These are phyloP conservation scores for Muscidifurax raptorellus DNA, from an alignment of 1,140 invertebrate genomes.

Conservation along the genomic window DNA sequence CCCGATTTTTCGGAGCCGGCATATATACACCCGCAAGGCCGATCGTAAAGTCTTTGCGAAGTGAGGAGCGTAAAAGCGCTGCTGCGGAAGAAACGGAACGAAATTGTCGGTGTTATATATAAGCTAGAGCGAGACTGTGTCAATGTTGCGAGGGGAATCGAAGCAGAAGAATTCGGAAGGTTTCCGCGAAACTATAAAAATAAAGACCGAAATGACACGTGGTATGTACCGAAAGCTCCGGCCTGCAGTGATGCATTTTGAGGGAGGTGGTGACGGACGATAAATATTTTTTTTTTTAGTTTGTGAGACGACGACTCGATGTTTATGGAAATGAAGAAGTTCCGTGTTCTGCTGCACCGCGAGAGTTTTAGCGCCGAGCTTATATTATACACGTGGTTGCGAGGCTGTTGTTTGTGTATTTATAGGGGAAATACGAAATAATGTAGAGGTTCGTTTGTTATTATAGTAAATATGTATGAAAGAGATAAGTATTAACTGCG, in stretches of 20 bases:
- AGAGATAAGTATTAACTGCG: neutral
- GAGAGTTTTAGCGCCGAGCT: neutral
- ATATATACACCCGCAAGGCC: constrained; percentile 20
- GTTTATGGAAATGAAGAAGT: neutral
- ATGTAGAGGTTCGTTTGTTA: neutral
- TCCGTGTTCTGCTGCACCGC: neutral
- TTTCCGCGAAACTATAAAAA: constrained; percentile 24
- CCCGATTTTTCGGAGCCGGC: constrained; percentile 1
- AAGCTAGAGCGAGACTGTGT: neutral
- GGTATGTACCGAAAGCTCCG: neutral
- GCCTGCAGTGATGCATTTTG: neutral
- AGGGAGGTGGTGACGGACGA: neutral
- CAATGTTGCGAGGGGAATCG: neutral
- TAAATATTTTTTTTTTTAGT: neutral
- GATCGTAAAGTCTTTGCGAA: constrained; percentile 6
- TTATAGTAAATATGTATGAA: neutral
- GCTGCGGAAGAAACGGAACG: neutral
- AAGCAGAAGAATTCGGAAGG: neutral
- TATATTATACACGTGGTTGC: neutral
- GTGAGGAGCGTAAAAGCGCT: neutral
- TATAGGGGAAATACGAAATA: neutral
- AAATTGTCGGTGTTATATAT: neutral
- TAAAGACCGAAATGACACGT: constrained; percentile 12
- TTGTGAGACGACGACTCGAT: neutral
- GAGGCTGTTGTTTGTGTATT: neutral